A percentile compares a stretch with the other conserved stretches of the same genome.
Evolutionary conservation across 1,140 invertebrate species (phyloP).

Genomic region (Bradysia coprophila): DNA sequence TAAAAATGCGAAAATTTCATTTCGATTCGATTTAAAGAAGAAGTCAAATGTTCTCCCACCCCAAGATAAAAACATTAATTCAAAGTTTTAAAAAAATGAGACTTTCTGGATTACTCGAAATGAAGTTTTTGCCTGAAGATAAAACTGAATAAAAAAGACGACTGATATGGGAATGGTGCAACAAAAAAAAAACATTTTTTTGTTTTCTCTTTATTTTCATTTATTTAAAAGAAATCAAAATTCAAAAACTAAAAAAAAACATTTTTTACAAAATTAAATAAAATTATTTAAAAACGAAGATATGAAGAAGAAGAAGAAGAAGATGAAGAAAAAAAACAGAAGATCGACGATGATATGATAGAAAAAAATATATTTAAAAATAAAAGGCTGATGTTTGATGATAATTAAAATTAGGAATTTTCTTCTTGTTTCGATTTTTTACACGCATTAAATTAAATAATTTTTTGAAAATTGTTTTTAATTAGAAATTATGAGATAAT

Average conservation of each 20-base stretch:
- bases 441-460: too few relatives aligned
- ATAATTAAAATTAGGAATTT: not conserved
- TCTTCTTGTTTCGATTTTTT: not conserved
- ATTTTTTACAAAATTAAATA: not conserved
- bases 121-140: too few relatives aligned
- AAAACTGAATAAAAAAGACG: not conserved
- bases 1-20: not conserved
- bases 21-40: too few relatives aligned
- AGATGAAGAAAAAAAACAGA: not conserved
- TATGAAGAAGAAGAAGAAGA: not conserved
- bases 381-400: not conserved
- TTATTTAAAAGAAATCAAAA: too few relatives aligned
- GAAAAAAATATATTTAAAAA: not conserved
- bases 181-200: not conserved
- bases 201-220: too few relatives aligned
- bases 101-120: too few relatives aligned
- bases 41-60: too few relatives aligned
- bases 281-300: not conserved
- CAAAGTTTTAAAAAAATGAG: not conserved
- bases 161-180: not conserved
- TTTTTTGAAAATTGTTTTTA: not conserved
- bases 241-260: not conserved
- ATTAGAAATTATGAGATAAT: too few relatives aligned
- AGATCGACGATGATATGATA: too few relatives aligned
- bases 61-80: too few relatives aligned